Conservation (phyloP, 1,140 invertebrate species). For the Xylocopa sonorina region DNA sequence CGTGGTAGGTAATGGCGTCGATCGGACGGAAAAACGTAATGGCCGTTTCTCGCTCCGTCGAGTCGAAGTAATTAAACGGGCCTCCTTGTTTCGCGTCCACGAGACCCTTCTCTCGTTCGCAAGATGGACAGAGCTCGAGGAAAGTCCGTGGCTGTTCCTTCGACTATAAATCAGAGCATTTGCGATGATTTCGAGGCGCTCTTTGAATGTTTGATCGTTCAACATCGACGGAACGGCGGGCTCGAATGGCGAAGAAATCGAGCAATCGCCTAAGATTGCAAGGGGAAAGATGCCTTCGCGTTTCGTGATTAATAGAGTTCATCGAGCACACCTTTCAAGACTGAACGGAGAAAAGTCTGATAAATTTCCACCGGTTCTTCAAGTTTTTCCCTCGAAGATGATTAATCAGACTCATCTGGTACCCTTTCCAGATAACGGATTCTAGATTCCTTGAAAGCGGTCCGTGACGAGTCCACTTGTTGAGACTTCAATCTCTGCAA, state of each 20-base stretch:
- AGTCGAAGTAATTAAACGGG: constrained; percentile 28
- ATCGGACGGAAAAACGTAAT: constrained; percentile 27
- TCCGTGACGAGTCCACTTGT: not conserved
- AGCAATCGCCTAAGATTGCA: not conserved
- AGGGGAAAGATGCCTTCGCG: not conserved
- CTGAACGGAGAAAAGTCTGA: not conserved
- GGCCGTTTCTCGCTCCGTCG: constrained; percentile 19
- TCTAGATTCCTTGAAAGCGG: not conserved
- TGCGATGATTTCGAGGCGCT: not conserved
- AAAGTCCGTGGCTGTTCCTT: not conserved
- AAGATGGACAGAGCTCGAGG: not conserved
- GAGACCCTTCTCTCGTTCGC: not conserved
- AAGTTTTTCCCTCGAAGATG: not conserved
- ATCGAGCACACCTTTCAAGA: not conserved
- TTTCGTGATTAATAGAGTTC: constrained; percentile 8
- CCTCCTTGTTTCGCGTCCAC: not conserved
- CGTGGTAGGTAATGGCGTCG: not conserved
- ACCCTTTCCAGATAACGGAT: not conserved
- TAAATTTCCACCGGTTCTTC: not conserved
- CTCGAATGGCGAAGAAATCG: not conserved
- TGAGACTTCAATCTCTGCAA: not conserved
- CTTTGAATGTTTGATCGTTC: not conserved
- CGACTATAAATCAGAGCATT: constrained; percentile 4
- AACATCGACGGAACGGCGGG: not conserved
- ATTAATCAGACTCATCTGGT: not conserved